Base-by-base conservation (phyloP, 2,113 vertebrate species). In the Noturus placidus region DNA sequence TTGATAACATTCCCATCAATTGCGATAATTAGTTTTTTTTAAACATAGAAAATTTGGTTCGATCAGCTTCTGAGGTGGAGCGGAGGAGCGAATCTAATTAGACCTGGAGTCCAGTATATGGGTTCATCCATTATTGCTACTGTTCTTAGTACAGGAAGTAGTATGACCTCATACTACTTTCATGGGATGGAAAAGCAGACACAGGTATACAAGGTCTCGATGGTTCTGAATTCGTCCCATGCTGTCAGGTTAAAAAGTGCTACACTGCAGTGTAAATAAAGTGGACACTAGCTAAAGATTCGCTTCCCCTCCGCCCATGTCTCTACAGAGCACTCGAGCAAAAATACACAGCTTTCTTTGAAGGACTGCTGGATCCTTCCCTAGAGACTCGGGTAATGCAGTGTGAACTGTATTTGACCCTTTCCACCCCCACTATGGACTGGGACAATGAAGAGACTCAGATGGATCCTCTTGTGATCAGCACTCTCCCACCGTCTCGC, bases 401-500 rank as follows among this genome's bases (percentile, higher is more conserved):
- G 78, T 82, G 82, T 90, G 89, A 90, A 90, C 89, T 90, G 88
- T 83, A 72, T 79, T 82, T 87, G 89, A 90, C 89, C 89, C 85
- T 86, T 61, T 80, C 84, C 82, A 79, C 85, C 83, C 81, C 86
- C 84, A 52, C 69, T n/a, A 80, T 79, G 57, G 85, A 76, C 87
- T 30, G 70, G 74, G 61, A 59, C 63, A 79, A 69, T 70, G 78
- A 78, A 33, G 82, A 87, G 85, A 87, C 83, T 84, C 54, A 57
- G 77, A 84, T 57, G 63, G 84, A 72, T 61, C n/a, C n/a, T 81
- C 76, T 52, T n/a, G 50, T 38, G 72, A 78, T 86, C 77, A 8
- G 61, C 7, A 13, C 33, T 65, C 57, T 46, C 77, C 13, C 19
- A 13, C 38, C 38, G 35, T 65, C 54, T 83, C 25, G 38, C 59